These are phyloP conservation scores for Eunapius fragilis DNA, from an alignment of 37 sponge, comb jelly and placozoan genomes.

Conservation along the genomic window DNA sequence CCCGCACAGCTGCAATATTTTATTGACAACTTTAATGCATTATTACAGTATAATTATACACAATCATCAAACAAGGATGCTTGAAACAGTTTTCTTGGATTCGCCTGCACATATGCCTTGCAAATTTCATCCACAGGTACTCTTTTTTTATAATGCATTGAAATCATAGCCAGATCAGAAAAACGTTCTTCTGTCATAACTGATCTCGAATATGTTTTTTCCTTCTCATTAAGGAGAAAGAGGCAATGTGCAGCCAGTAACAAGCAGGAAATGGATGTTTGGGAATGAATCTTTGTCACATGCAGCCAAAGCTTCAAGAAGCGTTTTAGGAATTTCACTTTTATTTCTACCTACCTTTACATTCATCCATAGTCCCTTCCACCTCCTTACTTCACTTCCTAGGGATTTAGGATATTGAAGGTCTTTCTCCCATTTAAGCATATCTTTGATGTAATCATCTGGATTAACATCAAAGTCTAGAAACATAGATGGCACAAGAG, in stretches of 20 bases:
- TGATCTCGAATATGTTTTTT: constrained; percentile 45
- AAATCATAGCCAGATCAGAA: constrained; percentile 49
- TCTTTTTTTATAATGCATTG: constrained; percentile 35
- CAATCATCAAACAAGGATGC: constrained; percentile 40
- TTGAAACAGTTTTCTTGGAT: constrained; percentile 42
- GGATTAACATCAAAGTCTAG: background rate
- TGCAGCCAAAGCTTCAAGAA: constrained; percentile 23
- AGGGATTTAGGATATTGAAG: constrained; percentile 47
- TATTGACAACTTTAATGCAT: too few relatives aligned
- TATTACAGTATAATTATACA: too few relatives aligned
- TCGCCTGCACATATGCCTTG: constrained; percentile 30
- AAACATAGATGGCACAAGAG: constrained; percentile 18
- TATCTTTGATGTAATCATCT: background rate
- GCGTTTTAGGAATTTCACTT: constrained; percentile 6
- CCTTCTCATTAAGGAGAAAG: constrained; percentile 9
- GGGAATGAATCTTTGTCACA: constrained; percentile 45
- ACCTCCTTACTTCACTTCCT: constrained; percentile 36
- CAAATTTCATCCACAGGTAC: constrained; percentile 41
- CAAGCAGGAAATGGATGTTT: constrained; percentile 46
- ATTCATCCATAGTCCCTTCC: constrained; percentile 41
- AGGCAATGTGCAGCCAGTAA: constrained; percentile 48
- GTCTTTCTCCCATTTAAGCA: constrained; percentile 34
- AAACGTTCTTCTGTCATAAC: constrained; percentile 23
- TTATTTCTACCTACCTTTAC: background rate
- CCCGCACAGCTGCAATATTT: too few relatives aligned